Evolutionary conservation across 1,140 invertebrate genomes (phyloP).

Genomic region (Anagrus nilaparvatae): DNA sequence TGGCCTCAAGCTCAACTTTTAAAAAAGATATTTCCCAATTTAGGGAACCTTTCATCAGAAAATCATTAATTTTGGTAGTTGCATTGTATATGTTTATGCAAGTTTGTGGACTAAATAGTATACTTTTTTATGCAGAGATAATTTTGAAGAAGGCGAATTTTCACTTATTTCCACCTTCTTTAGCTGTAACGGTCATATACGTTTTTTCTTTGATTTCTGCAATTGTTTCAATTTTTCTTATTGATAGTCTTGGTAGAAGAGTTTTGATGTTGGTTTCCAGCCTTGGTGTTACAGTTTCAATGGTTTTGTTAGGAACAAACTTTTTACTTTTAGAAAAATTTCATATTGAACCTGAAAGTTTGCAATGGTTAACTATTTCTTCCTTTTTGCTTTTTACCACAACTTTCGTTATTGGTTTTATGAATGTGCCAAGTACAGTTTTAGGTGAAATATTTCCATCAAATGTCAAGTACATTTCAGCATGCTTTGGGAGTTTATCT

Average conservation of each 20-base stretch:
- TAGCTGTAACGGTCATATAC: conserved; percentile 55
- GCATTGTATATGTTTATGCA: conserved; percentile 64
- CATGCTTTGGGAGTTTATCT: conserved; percentile 55
- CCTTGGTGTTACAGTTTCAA: conserved; percentile 42
- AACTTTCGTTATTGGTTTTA: conserved; percentile 54
- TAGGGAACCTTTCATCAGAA: conserved; percentile 40
- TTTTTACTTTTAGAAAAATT: conserved; percentile 47
- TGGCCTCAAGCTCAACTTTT: not conserved
- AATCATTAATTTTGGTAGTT: conserved; percentile 51
- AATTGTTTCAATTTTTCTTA: conserved; percentile 49
- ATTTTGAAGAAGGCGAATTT: conserved; percentile 55
- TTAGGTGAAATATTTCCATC: conserved; percentile 63
- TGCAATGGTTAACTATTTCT: conserved; percentile 49
- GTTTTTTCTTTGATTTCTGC: conserved; percentile 53
- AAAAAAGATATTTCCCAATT: conserved; percentile 17
- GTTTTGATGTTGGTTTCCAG: conserved; percentile 54
- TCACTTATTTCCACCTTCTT: conserved; percentile 35
- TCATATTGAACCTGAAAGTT: conserved; percentile 31
- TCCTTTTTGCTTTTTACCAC: conserved; percentile 54
- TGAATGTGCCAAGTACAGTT: conserved; percentile 58
- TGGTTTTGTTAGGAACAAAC: conserved; percentile 49
- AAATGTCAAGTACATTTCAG: conserved; percentile 53
- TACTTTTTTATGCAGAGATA: conserved; percentile 63
- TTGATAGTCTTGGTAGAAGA: conserved; percentile 61
- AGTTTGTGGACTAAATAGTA: conserved; percentile 62